phyloP scores from a whole-genome alignment of 2,797 vertebrate genomes.

The Rhynchotus rufescens region DNA sequence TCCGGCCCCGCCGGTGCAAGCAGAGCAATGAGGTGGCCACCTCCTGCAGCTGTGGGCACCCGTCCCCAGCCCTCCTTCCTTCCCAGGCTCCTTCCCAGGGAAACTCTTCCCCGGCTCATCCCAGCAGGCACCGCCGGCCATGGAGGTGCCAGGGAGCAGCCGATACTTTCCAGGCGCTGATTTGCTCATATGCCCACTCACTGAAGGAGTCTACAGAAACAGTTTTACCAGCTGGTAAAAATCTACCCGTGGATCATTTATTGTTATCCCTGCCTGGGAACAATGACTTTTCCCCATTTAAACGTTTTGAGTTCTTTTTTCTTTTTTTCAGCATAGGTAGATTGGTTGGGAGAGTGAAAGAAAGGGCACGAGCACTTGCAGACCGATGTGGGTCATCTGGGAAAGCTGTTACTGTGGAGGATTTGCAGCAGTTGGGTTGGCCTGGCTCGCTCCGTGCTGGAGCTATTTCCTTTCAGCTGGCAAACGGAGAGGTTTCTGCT shows the following conservation, averaged over 20 bases:
- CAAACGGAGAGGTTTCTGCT: neutral
- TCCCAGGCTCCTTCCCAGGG: neutral
- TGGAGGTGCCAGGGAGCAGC: neutral
- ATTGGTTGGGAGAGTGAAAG: neutral
- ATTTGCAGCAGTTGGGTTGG: neutral
- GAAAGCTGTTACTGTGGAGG: neutral
- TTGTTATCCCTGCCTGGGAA: constrained; percentile 7
- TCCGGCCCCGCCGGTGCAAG: accelerated
- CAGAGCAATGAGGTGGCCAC: accelerated
- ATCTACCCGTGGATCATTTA: constrained; percentile 5
- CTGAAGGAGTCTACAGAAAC: neutral
- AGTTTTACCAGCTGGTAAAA: constrained; percentile 52
- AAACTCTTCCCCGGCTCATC: too few species aligned
- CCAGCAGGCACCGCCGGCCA: neutral
- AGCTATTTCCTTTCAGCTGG: neutral
- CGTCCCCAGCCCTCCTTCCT: neutral
- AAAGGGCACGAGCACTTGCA: neutral
- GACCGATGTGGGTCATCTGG: neutral
- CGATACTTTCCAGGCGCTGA: neutral
- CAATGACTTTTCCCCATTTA: neutral
- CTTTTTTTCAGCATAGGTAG: neutral
- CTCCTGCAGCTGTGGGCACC: neutral
- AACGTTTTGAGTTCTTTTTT: neutral
- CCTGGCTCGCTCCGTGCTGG: neutral
- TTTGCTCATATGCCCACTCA: neutral